A percentile compares a stretch with the other conserved stretches of the same genome.
Evolutionary conservation across 2,888 invertebrate species (phyloP).

Genomic region (Aphidoletes aphidimyza): DNA sequence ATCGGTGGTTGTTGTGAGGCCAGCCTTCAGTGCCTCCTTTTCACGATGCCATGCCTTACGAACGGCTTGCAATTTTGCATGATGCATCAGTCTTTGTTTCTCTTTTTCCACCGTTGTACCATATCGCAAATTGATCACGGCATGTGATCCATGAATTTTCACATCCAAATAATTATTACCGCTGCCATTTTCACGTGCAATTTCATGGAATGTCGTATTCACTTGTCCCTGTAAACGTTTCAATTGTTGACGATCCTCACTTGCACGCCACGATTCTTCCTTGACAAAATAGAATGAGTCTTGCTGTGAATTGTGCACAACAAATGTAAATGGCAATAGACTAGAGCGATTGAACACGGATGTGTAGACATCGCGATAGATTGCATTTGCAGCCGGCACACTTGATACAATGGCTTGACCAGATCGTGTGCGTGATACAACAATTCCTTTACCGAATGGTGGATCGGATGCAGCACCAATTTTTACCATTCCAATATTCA

Average conservation of each 20-base stretch:
- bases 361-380: slow-evolving; percentile 91
- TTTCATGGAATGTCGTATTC: slow-evolving; percentile 91
- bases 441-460: slow-evolving; percentile 87
- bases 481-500: slow-evolving; percentile 78
- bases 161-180: slow-evolving; percentile 84
- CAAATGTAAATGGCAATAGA: slow-evolving; percentile 86
- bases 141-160: slow-evolving; percentile 89
- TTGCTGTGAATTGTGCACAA: slow-evolving; percentile 88
- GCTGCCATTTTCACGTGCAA: slow-evolving; percentile 75
- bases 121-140: slow-evolving; percentile 92
- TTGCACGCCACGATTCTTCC: slow-evolving; percentile 89
- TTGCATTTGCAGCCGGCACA: slow-evolving; percentile 89
- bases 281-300: slow-evolving; percentile 95
- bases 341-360: slow-evolving; percentile 91
- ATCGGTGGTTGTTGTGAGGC: slow-evolving; percentile 80
- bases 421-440: slow-evolving; percentile 82
- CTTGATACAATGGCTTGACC: slow-evolving; percentile 86
- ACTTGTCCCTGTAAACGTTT: slow-evolving; percentile 90
- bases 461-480: slow-evolving; percentile 88
- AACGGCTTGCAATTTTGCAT: slow-evolving; percentile 87
- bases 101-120: slow-evolving; percentile 93
- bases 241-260: slow-evolving; percentile 87
- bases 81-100: slow-evolving; percentile 86
- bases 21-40: slow-evolving; percentile 82
- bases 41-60: slow-evolving; percentile 94